Base-by-base conservation (phyloP, 2,113 vertebrate genomes). In the Lepisosteus oculatus region DNA sequence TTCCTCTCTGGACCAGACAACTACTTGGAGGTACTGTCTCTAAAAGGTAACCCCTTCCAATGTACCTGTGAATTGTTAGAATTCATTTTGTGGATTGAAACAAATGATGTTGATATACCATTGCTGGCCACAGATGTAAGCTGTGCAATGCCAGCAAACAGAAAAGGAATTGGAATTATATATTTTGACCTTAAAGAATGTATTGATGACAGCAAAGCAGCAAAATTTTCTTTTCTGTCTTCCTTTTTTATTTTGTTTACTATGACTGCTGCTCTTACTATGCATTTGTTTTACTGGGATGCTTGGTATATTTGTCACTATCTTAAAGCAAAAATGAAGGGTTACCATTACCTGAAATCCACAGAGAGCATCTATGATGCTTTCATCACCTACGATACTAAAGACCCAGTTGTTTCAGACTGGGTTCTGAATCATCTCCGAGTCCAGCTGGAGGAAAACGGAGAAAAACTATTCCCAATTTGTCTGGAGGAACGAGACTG, bases 221-320 rank as follows among this genome's bases (percentile, higher is more conserved):
- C 83, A 1, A 8, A 62, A 6, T 29, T 86, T 0, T 91, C 82
- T 57, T 45, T 84, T 42, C 67, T 90, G 13, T 86, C 86, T 0
- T 84, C 72, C 44, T 79, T 73, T n/a, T 67, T 89, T 64, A 83
- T 93, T 72, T 55, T 86, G 6, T 12, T 8, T 7, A 81, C 87
- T 41, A 82, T 86, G 74, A 17, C 87, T 65, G 76, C 83, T 0
- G 69, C 85, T 2, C 80, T 90, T 55, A 76, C 70, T 55, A 84
- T 89, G 64, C 84, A 90, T 42, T 74, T 93, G 41, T 95, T 93
- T 85, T 91, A 92, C 79, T 95, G 91, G 92, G 90, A 92, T 62
- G 76, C 75, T 0, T 85, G 78, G 61, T 92, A 92, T 29, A 77
- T 88, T 44, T 83, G 89, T n/a, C 79, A 81, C n/a, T 87, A 85